Evolutionary conservation across 2,888 invertebrate species (phyloP).

Genomic region (Drosophila hamatofila): DNA sequence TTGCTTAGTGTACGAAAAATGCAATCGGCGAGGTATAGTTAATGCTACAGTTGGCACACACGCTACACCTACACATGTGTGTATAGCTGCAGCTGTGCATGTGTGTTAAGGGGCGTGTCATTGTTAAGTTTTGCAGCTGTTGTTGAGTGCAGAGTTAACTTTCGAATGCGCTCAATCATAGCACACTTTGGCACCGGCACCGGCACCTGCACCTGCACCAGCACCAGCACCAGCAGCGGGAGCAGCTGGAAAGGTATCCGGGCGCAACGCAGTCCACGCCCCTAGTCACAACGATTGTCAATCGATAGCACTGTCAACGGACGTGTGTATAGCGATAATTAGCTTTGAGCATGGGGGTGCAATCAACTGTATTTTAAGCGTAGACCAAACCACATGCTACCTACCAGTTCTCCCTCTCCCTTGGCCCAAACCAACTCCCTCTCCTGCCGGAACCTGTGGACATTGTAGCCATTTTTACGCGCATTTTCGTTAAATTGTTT

Average conservation of each 20-base stretch:
- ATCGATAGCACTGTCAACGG: conserved; percentile 49
- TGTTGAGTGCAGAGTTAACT: conserved; percentile 43
- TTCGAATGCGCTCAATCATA: conserved; percentile 40
- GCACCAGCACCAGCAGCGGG: neutral
- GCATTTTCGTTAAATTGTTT: conserved; percentile 59
- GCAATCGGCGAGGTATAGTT: conserved; percentile 29
- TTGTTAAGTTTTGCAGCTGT: conserved; percentile 31
- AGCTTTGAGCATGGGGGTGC: conserved; percentile 25
- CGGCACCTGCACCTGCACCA: neutral
- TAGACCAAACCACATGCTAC: conserved; percentile 15
- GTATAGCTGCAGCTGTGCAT: neutral
- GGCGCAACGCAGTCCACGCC: conserved; percentile 18
- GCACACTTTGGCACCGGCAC: conserved; percentile 15
- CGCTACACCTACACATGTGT: neutral
- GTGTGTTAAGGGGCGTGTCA: conserved; percentile 16
- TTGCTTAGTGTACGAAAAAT: conserved; percentile 27
- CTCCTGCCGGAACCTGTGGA: neutral
- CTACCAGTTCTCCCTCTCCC: neutral
- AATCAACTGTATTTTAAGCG: conserved; percentile 41
- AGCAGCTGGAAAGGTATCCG: neutral
- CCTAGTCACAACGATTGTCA: conserved; percentile 32
- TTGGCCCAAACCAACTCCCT: neutral
- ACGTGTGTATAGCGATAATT: conserved; percentile 44
- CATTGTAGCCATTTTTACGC: conserved; percentile 40
- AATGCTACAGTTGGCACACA: conserved; percentile 9